phyloP scores from a whole-genome alignment of 2,888 invertebrate species.

The Toxonevra muliebris region DNA sequence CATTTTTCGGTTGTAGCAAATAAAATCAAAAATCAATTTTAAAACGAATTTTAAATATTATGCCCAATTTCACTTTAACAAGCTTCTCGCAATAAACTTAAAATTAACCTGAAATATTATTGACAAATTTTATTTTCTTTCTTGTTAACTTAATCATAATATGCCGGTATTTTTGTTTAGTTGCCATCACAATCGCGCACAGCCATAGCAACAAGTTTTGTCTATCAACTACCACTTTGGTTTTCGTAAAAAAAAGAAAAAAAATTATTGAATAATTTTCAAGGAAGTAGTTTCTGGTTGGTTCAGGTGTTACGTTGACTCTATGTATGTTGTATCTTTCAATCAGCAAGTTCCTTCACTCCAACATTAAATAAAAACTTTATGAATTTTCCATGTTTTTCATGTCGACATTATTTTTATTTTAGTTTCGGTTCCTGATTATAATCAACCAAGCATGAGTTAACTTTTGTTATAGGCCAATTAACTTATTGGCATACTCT shows the following conservation, averaged over 20 bases:
- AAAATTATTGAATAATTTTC: neutral
- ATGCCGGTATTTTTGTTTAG: too few species aligned
- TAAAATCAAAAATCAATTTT: neutral
- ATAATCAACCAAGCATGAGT: neutral
- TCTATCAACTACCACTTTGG: neutral
- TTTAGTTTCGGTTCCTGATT: too few species aligned
- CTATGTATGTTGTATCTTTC: too few species aligned
- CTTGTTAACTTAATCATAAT: too few species aligned
- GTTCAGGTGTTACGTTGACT: too few species aligned
- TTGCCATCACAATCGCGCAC: too few species aligned
- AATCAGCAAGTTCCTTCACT: neutral
- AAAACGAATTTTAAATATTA: neutral
- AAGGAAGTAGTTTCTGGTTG: neutral
- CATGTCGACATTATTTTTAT: neutral
- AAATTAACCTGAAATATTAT: neutral
- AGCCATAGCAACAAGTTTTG: neutral
- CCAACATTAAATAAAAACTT: neutral
- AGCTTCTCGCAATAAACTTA: neutral
- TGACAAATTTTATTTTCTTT: neutral
- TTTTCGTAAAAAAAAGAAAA: neutral
- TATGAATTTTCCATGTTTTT: neutral
- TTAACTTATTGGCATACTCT: constrained; percentile 57
- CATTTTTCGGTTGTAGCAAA: constrained; percentile 18
- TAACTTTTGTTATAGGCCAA: constrained; percentile 42
- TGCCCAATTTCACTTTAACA: too few species aligned